phyloP scores from a whole-genome alignment of 1,140 invertebrate species.

The Trichogramma pretiosum region DNA sequence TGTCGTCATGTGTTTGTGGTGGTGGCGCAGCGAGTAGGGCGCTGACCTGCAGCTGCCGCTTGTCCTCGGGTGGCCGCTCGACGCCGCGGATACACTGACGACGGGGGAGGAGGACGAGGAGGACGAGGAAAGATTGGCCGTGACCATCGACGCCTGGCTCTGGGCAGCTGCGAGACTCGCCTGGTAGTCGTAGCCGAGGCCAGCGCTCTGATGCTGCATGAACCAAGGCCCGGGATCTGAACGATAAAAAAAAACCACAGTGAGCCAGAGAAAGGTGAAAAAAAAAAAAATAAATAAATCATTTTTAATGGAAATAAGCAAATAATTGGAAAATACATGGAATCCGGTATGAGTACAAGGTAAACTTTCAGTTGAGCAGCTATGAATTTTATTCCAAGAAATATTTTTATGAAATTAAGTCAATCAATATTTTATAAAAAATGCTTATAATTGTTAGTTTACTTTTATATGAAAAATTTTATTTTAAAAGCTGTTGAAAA shows the following conservation, averaged over 20 bases:
- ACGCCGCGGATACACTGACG: slow-evolving; percentile 35
- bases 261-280: not conserved
- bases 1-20: slow-evolving; percentile 42
- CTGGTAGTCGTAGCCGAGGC: slow-evolving; percentile 43
- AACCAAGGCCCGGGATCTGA: slow-evolving; percentile 42
- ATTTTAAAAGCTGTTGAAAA: too few species aligned
- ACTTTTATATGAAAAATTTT: too few species aligned
- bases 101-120: slow-evolving; percentile 35
- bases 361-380: too few species aligned
- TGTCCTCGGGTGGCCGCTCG: slow-evolving; percentile 37
- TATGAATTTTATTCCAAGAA: too few species aligned
- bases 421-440: too few species aligned
- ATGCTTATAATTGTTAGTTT: too few species aligned
- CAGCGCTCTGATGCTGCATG: slow-evolving; percentile 38
- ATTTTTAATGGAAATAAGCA: too few species aligned
- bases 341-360: too few species aligned
- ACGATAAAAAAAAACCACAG: not conserved
- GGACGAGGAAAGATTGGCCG: too few species aligned
- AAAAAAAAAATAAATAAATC: not conserved
- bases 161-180: slow-evolving; percentile 38
- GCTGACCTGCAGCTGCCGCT: slow-evolving; percentile 36
- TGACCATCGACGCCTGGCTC: slow-evolving; percentile 34
- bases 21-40: slow-evolving; percentile 37
- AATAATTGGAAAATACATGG: too few species aligned
- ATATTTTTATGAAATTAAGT: too few species aligned